Evolutionary conservation across 2,797 vertebrate genomes (phyloP).

Genomic region (Melanogrammus aeglefinus): DNA sequence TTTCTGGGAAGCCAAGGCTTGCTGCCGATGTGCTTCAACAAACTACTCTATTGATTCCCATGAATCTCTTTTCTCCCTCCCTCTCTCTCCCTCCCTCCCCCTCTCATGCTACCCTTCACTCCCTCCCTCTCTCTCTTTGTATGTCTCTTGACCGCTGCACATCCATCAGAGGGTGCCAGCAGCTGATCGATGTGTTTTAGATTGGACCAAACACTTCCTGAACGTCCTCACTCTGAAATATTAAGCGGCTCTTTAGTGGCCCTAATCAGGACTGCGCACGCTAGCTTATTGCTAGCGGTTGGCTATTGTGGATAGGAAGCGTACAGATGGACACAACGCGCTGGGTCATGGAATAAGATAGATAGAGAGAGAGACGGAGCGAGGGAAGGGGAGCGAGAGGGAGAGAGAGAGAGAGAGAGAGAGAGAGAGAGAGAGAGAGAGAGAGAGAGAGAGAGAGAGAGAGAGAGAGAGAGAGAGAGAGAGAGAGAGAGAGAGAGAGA

Average conservation of each 20-base stretch:
- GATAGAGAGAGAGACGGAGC: neutral
- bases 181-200: conserved; percentile 57
- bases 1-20: conserved; percentile 58
- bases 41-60: conserved; percentile 61
- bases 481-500: neutral
- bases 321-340: too few species aligned
- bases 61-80: conserved; percentile 35
- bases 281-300: neutral
- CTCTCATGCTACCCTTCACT: too few species aligned
- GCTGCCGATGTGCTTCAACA: conserved; percentile 52
- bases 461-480: neutral
- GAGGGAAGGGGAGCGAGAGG: neutral
- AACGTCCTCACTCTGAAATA: conserved; percentile 40
- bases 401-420: neutral
- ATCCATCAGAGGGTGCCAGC: conserved; percentile 50
- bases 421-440: neutral
- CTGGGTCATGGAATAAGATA: too few species aligned
- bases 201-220: conserved; percentile 43
- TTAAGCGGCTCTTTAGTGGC: conserved; percentile 44
- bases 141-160: conserved; percentile 30
- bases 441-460: neutral
- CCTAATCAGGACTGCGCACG: conserved; percentile 36
- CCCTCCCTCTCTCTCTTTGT: neutral
- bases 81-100: too few species aligned
- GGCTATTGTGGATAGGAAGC: neutral